A percentile compares a stretch with the other conserved stretches of the same genome.
phyloP scores from a whole-genome alignment of 2,797 vertebrate genomes.

The Melanotaenia pygmaea region DNA sequence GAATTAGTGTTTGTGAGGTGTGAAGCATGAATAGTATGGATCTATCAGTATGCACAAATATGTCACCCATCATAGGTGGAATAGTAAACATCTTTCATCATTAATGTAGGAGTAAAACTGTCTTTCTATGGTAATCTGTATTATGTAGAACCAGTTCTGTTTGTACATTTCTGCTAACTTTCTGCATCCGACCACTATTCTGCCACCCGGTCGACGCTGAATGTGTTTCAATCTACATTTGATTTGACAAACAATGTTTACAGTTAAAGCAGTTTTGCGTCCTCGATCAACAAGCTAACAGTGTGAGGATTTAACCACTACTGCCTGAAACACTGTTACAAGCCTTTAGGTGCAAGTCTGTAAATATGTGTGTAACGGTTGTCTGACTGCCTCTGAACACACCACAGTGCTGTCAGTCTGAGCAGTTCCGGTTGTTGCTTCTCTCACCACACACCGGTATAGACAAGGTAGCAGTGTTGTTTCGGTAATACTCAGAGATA shows the following conservation, averaged over 20 bases:
- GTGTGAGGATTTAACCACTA: not conserved
- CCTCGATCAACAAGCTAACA: not conserved
- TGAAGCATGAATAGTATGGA: conserved; percentile 43
- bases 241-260: not conserved
- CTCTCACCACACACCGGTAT: not conserved
- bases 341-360: conserved; percentile 4
- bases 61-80: conserved; percentile 14
- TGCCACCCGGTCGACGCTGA: conserved; percentile 3
- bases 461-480: conserved; percentile 12
- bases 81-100: not conserved
- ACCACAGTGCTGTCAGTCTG: too few species aligned
- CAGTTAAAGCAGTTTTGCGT: not conserved
- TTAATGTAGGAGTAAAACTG: conserved; percentile 2
- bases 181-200: not conserved
- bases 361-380: not conserved
- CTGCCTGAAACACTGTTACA: not conserved
- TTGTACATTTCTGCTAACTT: conserved; percentile 2
- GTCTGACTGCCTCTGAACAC: not conserved
- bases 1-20: conserved; percentile 20
- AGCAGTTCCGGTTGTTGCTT: not conserved
- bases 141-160: not conserved
- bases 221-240: not conserved
- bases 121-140: conserved; percentile 16
- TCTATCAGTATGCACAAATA: conserved; percentile 24
- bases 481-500: conserved; percentile 12